Evolutionary conservation across 2,797 vertebrate species (phyloP).

Genomic region (Catamblyrhynchus diadema): DNA sequence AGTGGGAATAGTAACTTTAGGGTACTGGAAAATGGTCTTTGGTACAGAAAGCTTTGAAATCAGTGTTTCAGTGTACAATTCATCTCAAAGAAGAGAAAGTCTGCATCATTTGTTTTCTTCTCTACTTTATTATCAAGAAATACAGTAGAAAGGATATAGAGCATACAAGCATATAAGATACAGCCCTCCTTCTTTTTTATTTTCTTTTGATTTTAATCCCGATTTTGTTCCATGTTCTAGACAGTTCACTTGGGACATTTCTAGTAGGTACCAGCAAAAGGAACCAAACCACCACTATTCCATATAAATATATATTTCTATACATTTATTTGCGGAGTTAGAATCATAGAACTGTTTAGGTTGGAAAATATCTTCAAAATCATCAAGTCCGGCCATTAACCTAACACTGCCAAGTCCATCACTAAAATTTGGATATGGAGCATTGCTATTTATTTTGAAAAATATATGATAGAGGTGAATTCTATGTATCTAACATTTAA

Average conservation of each 20-base stretch:
- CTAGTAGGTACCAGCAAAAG: not conserved
- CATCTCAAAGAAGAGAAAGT: not conserved
- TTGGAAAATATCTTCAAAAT: not conserved
- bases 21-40: not conserved
- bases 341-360: not conserved
- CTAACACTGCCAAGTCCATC: not conserved
- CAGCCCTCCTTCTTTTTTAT: rapidly evolving
- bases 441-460: not conserved
- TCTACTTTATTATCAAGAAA: not conserved
- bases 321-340: not conserved
- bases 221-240: not conserved
- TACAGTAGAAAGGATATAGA: not conserved
- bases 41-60: not conserved
- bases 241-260: not conserved
- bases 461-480: not conserved
- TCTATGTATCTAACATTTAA: not conserved
- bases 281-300: not conserved
- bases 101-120: rapidly evolving
- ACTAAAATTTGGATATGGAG: not conserved
- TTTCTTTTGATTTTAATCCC: not conserved
- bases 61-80: not conserved
- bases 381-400: not conserved
- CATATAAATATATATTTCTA: not conserved
- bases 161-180: not conserved
- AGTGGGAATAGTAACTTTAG: not conserved